phyloP scores from a whole-genome alignment of 2,888 invertebrate genomes.

The Xylota segnis region DNA sequence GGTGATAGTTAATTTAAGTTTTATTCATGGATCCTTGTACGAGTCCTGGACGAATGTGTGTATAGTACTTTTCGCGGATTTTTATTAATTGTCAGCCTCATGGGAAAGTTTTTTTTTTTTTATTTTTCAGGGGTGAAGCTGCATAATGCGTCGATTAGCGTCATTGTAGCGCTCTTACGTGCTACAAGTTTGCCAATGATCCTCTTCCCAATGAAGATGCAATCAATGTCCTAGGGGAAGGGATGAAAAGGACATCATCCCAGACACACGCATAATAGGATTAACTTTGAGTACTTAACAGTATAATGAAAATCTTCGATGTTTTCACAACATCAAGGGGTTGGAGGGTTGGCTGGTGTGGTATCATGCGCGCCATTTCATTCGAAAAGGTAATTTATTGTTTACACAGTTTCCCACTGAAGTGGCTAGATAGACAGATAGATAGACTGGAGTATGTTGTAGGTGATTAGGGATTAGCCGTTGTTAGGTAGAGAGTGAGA shows the following conservation, averaged over 20 bases:
- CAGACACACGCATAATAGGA: slow-evolving; percentile 74
- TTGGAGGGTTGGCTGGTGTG: slow-evolving; percentile 43
- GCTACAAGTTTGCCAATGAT: slow-evolving; percentile 74
- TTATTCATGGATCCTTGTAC: slow-evolving; percentile 67
- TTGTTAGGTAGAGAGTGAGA: slow-evolving; percentile 56
- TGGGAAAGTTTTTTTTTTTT: slow-evolving; percentile 67
- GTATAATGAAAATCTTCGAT: slow-evolving; percentile 69
- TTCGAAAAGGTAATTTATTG: slow-evolving; percentile 74
- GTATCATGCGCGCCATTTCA: slow-evolving; percentile 70
- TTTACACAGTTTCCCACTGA: slow-evolving; percentile 76
- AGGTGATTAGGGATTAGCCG: slow-evolving; percentile 74
- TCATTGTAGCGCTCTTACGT: slow-evolving; percentile 80
- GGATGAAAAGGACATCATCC: slow-evolving; percentile 64
- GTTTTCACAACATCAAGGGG: slow-evolving; percentile 73
- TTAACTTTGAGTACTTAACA: slow-evolving; percentile 72
- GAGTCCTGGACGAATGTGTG: slow-evolving; percentile 35
- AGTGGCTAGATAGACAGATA: slow-evolving; percentile 55
- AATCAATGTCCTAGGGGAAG: slow-evolving; percentile 13
- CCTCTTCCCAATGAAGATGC: slow-evolving; percentile 34
- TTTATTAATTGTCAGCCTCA: slow-evolving; percentile 74
- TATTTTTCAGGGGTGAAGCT: slow-evolving; percentile 30
- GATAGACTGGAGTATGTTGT: slow-evolving; percentile 52
- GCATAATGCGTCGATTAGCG: slow-evolving; percentile 83
- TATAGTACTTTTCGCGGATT: slow-evolving; percentile 65
- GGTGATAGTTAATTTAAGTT: slow-evolving; percentile 74